Evolutionary conservation across 2,113 vertebrate species (phyloP).

Genomic region (Cyphomyrus discorhynchus): DNA sequence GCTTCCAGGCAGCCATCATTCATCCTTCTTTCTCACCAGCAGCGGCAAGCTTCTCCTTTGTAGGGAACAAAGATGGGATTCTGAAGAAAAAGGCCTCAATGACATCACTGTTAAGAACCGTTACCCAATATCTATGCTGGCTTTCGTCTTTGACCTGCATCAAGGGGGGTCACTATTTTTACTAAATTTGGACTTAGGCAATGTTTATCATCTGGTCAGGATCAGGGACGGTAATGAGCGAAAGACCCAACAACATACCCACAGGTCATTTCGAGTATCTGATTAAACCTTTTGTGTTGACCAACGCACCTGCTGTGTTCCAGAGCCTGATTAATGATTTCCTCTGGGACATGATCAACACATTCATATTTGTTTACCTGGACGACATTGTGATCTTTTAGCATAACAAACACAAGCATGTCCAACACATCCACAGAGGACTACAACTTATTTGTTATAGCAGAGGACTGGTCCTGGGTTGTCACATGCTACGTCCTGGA

Average conservation of each 20-base stretch:
- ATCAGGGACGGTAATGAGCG: not conserved
- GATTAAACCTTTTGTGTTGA: not conserved
- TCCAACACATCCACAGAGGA: not conserved
- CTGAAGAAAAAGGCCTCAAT: not conserved
- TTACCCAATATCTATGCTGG: not conserved
- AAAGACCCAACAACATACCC: not conserved
- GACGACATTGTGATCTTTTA: not conserved
- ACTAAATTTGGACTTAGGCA: not conserved
- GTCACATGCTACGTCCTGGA: not conserved
- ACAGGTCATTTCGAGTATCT: not conserved
- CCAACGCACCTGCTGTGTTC: not conserved
- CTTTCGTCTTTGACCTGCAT: not conserved
- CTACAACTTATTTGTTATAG: not conserved
- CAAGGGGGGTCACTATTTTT: not conserved
- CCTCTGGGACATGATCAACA: not conserved
- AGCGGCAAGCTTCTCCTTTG: not conserved
- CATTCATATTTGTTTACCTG: not conserved
- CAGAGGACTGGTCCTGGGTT: not conserved
- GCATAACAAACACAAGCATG: not conserved
- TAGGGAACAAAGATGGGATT: not conserved
- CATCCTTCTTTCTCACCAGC: not conserved
- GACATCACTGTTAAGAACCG: not conserved
- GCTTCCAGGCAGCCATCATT: not conserved
- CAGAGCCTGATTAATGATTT: not conserved
- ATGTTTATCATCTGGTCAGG: not conserved